Conservation (phyloP, 2,113 vertebrate species). For the Myiozetetes cayanensis region DNA sequence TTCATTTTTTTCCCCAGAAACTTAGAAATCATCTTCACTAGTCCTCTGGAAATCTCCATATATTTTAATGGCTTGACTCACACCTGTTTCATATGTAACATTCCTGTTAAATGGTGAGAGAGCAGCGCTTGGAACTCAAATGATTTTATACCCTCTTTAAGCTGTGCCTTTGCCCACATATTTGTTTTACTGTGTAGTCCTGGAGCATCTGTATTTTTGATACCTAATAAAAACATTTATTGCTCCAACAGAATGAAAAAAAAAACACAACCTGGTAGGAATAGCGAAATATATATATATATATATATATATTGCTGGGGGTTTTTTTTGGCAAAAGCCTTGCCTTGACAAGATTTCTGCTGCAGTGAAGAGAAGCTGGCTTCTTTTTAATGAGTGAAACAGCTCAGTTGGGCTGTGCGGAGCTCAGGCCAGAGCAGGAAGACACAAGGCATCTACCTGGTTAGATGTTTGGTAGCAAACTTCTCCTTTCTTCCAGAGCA, state of each 20-base stretch:
- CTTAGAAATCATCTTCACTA: neutral
- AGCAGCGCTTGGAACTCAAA: neutral
- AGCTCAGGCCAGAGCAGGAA: neutral
- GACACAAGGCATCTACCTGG: neutral
- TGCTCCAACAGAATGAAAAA: neutral
- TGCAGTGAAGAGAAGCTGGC: neutral
- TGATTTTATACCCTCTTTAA: neutral
- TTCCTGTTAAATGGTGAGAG: neutral
- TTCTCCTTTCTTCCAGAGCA: neutral
- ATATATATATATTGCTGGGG: neutral
- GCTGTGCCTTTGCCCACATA: neutral
- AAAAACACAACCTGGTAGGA: neutral
- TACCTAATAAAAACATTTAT: neutral
- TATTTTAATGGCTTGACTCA: neutral
- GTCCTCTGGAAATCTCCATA: neutral
- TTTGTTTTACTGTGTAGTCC: neutral
- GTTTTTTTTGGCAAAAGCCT: neutral
- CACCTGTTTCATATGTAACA: neutral
- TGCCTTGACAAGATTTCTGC: neutral
- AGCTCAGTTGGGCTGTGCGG: neutral
- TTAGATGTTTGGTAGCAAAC: neutral
- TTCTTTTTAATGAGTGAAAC: neutral
- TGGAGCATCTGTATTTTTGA: conserved; percentile 4
- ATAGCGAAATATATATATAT: neutral
- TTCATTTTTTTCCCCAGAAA: neutral